Evolutionary conservation across 2,113 vertebrate genomes (phyloP).

Genomic region (Apus apus): DNA sequence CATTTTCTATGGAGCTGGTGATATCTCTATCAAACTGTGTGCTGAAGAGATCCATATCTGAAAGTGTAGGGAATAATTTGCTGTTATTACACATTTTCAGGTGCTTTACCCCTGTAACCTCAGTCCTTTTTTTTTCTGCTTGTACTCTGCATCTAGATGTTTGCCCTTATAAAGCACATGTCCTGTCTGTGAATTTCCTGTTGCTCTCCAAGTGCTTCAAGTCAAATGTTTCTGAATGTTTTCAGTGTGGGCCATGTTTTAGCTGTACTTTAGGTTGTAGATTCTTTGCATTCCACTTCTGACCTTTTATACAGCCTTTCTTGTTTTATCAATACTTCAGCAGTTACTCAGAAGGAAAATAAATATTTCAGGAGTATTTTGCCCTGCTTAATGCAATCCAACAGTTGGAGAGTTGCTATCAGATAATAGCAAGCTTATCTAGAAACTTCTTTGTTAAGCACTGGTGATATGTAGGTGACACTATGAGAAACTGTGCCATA

Average conservation of each 20-base stretch:
- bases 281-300: not conserved
- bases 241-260: not conserved
- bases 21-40: not conserved
- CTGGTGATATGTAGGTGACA: not conserved
- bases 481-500: not conserved
- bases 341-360: constrained; percentile 32
- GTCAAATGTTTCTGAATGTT: not conserved
- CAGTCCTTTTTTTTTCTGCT: not conserved
- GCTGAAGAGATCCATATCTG: not conserved
- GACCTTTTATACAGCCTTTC: not conserved
- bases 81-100: not conserved
- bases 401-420: not conserved
- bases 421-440: constrained; percentile 3
- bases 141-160: not conserved
- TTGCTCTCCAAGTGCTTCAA: not conserved
- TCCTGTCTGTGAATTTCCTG: not conserved
- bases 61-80: not conserved
- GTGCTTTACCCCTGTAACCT: not conserved
- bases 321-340: constrained; percentile 14
- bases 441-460: not conserved
- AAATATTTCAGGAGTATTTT: constrained; percentile 50
- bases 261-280: not conserved
- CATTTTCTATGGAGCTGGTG: not conserved
- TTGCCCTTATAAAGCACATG: not conserved
- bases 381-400: constrained; percentile 14